Evolutionary conservation across 2,888 invertebrate genomes (phyloP).

Genomic region (Hedychridium roseum): DNA sequence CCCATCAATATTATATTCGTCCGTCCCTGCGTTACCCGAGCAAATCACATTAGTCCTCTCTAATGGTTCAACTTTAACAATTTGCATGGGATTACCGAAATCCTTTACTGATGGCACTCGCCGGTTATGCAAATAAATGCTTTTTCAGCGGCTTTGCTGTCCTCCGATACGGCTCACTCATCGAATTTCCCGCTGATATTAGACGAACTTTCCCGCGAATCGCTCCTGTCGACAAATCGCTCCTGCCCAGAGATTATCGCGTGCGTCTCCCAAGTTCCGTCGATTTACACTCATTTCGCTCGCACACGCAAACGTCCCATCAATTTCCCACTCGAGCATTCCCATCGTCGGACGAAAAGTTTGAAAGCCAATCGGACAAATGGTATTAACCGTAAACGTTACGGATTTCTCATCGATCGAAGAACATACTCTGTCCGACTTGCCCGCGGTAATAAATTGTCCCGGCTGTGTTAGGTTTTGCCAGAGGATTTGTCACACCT

Average conservation of each 20-base stretch:
- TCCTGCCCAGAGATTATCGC: slow-evolving; percentile 5
- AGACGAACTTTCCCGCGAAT: slow-evolving; percentile 17
- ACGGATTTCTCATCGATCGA: too few species aligned
- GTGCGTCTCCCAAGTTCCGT: too few species aligned
- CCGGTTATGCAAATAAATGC: slow-evolving; percentile 47
- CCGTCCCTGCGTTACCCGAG: slow-evolving; percentile 36
- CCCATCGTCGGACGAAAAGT: too few species aligned
- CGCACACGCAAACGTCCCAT: too few species aligned
- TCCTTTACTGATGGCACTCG: slow-evolving; percentile 37
- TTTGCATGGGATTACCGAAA: slow-evolving; percentile 57
- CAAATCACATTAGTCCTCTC: slow-evolving; percentile 53
- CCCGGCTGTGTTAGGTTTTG: too few species aligned
- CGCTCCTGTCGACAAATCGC: slow-evolving; percentile 16
- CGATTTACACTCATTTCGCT: too few species aligned
- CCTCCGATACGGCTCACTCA: slow-evolving; percentile 21
- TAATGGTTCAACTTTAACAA: slow-evolving; percentile 56
- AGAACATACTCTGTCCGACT: too few species aligned
- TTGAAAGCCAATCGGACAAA: too few species aligned
- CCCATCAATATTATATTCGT: slow-evolving; percentile 53
- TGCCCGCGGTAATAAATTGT: too few species aligned
- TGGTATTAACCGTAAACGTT: too few species aligned
- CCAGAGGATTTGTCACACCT: too few species aligned
- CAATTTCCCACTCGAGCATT: too few species aligned
- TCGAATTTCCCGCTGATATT: slow-evolving; percentile 26
- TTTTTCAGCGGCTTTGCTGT: slow-evolving; percentile 27